Conservation (phyloP, 2,888 invertebrate genomes). For the Meiosimyza decipiens region DNA sequence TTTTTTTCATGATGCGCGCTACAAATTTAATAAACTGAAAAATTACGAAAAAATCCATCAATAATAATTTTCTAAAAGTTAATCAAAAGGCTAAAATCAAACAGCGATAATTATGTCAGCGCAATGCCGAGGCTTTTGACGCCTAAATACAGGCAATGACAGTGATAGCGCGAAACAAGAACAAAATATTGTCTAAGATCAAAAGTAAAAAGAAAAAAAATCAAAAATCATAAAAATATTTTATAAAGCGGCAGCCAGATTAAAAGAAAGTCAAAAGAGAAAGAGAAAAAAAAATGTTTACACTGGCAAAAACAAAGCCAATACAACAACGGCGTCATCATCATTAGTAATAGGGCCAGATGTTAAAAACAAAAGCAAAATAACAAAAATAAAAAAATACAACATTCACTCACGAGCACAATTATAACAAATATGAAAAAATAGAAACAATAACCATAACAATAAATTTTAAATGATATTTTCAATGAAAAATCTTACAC, state of each 20-base stretch:
- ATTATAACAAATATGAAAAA: constrained; percentile 25
- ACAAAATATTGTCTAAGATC: background rate
- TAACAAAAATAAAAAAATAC: background rate
- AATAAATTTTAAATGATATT: no score
- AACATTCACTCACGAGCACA: constrained; percentile 18
- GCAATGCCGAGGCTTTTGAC: no score
- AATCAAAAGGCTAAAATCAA: no score
- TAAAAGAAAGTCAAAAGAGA: background rate
- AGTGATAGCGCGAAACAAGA: background rate
- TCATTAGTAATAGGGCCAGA: constrained; percentile 29
- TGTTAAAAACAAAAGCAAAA: no score
- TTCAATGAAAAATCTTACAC: no score
- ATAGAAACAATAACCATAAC: background rate
- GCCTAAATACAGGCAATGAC: background rate
- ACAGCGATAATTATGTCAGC: no score
- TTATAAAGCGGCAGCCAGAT: background rate
- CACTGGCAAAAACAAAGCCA: constrained; percentile 38
- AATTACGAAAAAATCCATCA: no score
- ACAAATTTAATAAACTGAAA: no score
- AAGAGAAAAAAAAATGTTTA: background rate
- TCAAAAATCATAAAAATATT: background rate
- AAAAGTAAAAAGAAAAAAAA: background rate
- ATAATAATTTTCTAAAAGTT: no score
- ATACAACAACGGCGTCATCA: constrained; percentile 29
- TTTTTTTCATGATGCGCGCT: no score